phyloP scores from a whole-genome alignment of 2,113 vertebrate genomes.

The Xiphophorus couchianus region DNA sequence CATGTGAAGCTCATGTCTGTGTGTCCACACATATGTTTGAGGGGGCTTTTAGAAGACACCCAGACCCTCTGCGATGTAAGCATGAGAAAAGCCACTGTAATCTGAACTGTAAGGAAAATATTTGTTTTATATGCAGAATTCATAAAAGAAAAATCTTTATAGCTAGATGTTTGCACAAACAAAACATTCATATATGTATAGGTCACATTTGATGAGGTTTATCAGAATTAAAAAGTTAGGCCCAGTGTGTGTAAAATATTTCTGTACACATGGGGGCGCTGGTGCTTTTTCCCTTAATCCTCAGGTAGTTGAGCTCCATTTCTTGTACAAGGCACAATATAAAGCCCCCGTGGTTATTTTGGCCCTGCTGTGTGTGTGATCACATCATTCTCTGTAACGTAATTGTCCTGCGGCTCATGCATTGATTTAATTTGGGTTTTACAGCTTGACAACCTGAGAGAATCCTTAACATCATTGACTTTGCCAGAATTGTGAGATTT shows the following conservation, averaged over 20 bases:
- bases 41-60: conserved; percentile 5
- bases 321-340: conserved; percentile 21
- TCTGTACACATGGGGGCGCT: conserved; percentile 66
- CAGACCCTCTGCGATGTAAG: background rate
- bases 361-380: conserved; percentile 28
- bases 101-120: background rate
- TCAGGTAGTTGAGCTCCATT: conserved; percentile 5
- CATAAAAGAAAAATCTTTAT: background rate
- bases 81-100: conserved; percentile 15
- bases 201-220: background rate
- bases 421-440: conserved; percentile 28
- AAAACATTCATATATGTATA: background rate
- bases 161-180: background rate
- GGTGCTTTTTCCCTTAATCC: conserved; percentile 25
- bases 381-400: conserved; percentile 27
- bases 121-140: background rate
- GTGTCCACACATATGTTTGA: background rate
- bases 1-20: conserved; percentile 1
- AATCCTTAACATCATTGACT: conserved; percentile 21
- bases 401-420: conserved; percentile 10
- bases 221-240: background rate
- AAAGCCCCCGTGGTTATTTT: conserved; percentile 36
- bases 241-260: background rate
- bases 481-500: conserved; percentile 17
- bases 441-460: conserved; percentile 13